phyloP scores from a whole-genome alignment of 2,797 vertebrate genomes.

The Neomorphus geoffroyi region DNA sequence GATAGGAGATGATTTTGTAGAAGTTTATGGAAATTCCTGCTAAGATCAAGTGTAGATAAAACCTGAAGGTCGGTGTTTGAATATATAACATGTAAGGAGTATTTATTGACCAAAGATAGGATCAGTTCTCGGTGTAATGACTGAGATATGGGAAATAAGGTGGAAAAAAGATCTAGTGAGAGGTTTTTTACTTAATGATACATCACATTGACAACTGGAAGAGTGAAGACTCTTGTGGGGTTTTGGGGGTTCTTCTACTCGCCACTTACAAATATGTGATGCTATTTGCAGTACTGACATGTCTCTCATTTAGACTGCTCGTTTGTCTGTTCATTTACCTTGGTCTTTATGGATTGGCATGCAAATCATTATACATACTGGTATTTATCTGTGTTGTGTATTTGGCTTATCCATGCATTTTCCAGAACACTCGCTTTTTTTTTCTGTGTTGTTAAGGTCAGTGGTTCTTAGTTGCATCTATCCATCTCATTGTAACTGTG shows the following conservation, averaged over 20 bases:
- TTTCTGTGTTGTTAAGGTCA: constrained; percentile 27
- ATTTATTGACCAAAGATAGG: neutral
- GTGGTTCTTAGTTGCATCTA: constrained; percentile 9
- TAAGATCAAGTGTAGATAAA: neutral
- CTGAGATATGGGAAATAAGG: neutral
- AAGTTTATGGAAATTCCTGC: neutral
- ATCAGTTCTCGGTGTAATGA: neutral
- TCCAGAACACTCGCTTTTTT: neutral
- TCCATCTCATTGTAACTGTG: neutral
- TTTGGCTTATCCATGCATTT: neutral
- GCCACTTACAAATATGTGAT: fast-evolving
- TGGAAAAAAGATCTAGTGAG: neutral
- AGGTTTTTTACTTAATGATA: neutral
- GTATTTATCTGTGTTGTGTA: constrained; percentile 7
- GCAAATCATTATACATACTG: neutral
- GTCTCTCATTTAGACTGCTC: neutral
- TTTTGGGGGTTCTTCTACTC: neutral
- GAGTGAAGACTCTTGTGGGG: neutral
- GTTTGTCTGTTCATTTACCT: constrained; percentile 1
- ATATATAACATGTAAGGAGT: neutral
- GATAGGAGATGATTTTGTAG: neutral
- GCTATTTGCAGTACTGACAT: neutral
- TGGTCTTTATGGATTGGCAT: neutral
- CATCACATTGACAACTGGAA: neutral
- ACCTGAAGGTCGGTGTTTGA: neutral